Evolutionary conservation across 1,140 invertebrate genomes (phyloP), one percentile per base, ranked within the genome.

Genomic region (Mesaphorura yosii): DNA sequence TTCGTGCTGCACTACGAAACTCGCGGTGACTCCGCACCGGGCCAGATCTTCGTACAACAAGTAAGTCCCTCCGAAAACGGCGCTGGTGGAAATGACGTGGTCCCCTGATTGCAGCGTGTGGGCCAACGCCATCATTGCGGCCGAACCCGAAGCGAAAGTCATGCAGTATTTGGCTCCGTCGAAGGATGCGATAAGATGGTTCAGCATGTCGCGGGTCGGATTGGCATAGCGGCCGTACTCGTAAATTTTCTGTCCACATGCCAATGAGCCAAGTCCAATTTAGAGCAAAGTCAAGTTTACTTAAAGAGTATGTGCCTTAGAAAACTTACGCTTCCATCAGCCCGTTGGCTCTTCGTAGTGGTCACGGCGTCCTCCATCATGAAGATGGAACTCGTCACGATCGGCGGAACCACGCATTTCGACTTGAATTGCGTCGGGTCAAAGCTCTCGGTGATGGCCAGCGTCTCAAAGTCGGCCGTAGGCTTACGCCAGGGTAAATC

Each of bases 61-160:
- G 44, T 10, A 14, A 1, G 91, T 95, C 14, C 91, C 95, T 47
- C 93, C 94, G 67, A 98, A 98, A 6, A 98, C 73, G 72, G 98
- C 92, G 70, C 96, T 87, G 53, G 84, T 82, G 53, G 81, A 82
- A 26, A 98, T 66, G 4, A 98, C 76, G 67, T 98, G 91, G 70
- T 98, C 93, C 0, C 93, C 94, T 53, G 72, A 54, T 48, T 78
- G 78, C 1, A 98, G 69, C 44, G 83, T 76, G 14, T 41, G 37
- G 0, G 79, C 72, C 1, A 97, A 66, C 1, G 80, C 78, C 2
- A 80, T 83, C 0, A 79, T 83, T 0, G 91, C 82, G 22, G 88
- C 91, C 23, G 97, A 70, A 22, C 95, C 95, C 28, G 91, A 95
- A 1, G 89, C 72, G 75, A 89, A 98, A 12, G 77, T 72, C n/a